phyloP scores from a whole-genome alignment of 2,888 invertebrate species.

The Merodon equestris region DNA sequence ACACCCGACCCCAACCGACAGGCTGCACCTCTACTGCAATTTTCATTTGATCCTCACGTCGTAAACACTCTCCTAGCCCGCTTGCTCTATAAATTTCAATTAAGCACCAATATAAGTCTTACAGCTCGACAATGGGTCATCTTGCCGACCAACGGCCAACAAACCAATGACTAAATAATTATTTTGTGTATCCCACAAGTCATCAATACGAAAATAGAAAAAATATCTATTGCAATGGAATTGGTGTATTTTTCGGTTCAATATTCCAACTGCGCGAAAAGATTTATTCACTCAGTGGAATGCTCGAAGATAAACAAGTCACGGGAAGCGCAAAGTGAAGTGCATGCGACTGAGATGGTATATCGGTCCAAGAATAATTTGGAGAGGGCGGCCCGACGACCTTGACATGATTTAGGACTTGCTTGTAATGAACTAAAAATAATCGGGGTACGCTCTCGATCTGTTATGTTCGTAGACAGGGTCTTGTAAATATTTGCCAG shows the following conservation, averaged over 20 bases:
- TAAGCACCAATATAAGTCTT: constrained; percentile 44
- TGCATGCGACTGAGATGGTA: too few species aligned
- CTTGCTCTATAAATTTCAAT: constrained; percentile 45
- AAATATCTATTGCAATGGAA: constrained; percentile 21
- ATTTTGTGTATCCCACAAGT: constrained; percentile 55
- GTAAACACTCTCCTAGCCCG: too few species aligned
- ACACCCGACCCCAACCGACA: too few species aligned
- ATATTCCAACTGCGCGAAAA: constrained; percentile 34
- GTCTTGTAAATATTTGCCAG: too few species aligned
- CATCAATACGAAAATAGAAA: constrained; percentile 51
- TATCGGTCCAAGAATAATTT: too few species aligned
- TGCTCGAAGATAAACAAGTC: constrained; percentile 59
- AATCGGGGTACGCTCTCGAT: too few species aligned
- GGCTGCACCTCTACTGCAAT: too few species aligned
- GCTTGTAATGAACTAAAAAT: constrained; percentile 24
- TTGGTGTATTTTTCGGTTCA: background rate
- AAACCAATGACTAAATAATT: constrained; percentile 49
- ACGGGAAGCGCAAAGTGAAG: constrained; percentile 30
- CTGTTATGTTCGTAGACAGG: too few species aligned
- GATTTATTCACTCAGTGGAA: constrained; percentile 46
- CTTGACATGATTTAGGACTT: constrained; percentile 49
- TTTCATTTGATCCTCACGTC: too few species aligned
- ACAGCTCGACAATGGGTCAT: constrained; percentile 13
- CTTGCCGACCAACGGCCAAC: too few species aligned
- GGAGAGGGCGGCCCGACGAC: constrained; percentile 17